Percentiles rank a stretch among this genome's conserved stretches.
phyloP scores from a whole-genome alignment of 2,888 invertebrate genomes.

The Lumbricus terrestris region DNA sequence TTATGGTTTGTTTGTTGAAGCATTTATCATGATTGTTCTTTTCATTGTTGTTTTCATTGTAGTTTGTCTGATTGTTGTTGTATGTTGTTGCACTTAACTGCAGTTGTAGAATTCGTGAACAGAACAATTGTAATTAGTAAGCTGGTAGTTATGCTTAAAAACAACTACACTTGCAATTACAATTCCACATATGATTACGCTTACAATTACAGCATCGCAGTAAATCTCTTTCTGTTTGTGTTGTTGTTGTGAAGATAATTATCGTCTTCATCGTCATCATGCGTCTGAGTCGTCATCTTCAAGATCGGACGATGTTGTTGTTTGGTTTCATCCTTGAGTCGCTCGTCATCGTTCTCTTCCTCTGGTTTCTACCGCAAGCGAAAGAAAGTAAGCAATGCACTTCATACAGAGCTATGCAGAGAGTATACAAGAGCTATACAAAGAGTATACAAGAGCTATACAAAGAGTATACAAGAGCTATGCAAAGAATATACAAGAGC shows the following conservation, averaged over 20 bases:
- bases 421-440: not conserved
- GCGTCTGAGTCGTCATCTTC: not conserved
- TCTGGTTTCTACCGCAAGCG: conserved; percentile 25
- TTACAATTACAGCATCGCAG: too few species aligned
- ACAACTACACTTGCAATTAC: too few species aligned
- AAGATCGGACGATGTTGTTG: conserved; percentile 20
- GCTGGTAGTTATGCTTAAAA: too few species aligned
- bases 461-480: not conserved
- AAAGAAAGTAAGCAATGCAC: conserved; percentile 17
- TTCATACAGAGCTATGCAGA: not conserved
- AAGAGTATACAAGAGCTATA: not conserved
- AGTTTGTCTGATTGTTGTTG: too few species aligned
- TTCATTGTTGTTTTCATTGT: too few species aligned
- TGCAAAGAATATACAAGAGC: not conserved
- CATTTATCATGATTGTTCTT: not conserved
- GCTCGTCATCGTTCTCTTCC: not conserved
- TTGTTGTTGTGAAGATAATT: conserved; percentile 21
- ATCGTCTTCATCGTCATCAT: conserved; percentile 22
- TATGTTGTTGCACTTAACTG: not conserved
- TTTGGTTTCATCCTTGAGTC: conserved; percentile 16
- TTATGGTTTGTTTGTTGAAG: not conserved
- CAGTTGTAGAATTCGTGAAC: too few species aligned
- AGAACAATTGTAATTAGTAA: too few species aligned
- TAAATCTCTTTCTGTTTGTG: not conserved
- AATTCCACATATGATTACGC: too few species aligned